These are phyloP conservation scores for Serripes groenlandicus DNA, from an alignment of 2,888 invertebrate species.

Conservation along the genomic window DNA sequence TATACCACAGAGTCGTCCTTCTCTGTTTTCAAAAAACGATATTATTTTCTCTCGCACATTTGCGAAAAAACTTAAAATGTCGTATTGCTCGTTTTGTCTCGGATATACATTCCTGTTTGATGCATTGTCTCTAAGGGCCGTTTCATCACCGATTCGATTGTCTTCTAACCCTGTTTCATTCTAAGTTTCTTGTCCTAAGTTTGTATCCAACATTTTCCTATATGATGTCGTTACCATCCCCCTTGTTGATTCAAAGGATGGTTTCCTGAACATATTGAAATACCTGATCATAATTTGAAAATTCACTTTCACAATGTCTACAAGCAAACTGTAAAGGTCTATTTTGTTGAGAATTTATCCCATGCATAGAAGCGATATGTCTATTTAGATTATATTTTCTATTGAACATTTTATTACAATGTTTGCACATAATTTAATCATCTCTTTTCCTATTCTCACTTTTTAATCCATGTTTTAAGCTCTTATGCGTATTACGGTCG, in stretches of 20 bases:
- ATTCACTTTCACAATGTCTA: conserved; percentile 22
- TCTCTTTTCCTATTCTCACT: background rate
- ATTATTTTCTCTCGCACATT: background rate
- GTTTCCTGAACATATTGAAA: conserved; percentile 23
- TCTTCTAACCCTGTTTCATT: background rate
- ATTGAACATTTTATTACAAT: conserved; percentile 20
- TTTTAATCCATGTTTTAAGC: background rate
- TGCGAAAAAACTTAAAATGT: background rate
- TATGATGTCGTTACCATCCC: conserved; percentile 2
- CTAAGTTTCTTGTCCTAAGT: background rate
- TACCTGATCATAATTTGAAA: conserved; percentile 14
- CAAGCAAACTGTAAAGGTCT: background rate
- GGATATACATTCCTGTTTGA: background rate
- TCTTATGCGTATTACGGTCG: background rate
- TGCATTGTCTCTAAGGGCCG: background rate
- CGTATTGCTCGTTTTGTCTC: background rate
- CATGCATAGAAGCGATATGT: no score
- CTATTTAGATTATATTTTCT: conserved; percentile 13
- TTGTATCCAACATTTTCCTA: background rate
- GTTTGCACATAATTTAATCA: conserved; percentile 11
- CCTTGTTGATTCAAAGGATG: conserved; percentile 19
- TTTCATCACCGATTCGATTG: background rate
- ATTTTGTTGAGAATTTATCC: no score
- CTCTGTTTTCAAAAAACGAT: conserved; percentile 20
- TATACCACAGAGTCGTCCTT: conserved; percentile 19